Conservation (phyloP, 2,888 invertebrate species). For the Lasioglossum pauxillum region DNA sequence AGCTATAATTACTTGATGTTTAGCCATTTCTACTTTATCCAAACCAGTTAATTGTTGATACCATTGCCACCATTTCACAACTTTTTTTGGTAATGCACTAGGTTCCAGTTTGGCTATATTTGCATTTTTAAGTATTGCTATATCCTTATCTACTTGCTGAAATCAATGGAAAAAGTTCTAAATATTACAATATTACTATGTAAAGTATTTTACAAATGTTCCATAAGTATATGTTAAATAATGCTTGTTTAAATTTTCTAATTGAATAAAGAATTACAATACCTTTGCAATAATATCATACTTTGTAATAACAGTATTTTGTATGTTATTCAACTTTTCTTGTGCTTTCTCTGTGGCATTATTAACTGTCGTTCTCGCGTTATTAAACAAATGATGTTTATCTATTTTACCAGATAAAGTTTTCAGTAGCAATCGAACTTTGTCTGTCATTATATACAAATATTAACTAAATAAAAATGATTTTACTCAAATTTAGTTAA, state of each 20-base stretch:
- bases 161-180: conserved; percentile 27
- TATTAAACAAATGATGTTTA: conserved; percentile 72
- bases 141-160: conserved; percentile 74
- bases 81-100: conserved; percentile 74
- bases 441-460: conserved; percentile 68
- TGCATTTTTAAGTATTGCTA: conserved; percentile 76
- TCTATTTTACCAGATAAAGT: conserved; percentile 70
- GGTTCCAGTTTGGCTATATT: conserved; percentile 66
- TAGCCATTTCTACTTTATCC: conserved; percentile 78
- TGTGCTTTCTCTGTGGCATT: conserved; percentile 76
- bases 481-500: background rate
- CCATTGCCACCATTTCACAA: conserved; percentile 81
- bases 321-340: conserved; percentile 71
- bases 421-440: conserved; percentile 72
- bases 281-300: conserved; percentile 79
- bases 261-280: conserved; percentile 21
- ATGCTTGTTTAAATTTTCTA: background rate
- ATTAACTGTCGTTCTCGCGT: conserved; percentile 72
- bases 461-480: background rate
- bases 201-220: background rate
- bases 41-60: conserved; percentile 81
- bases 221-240: background rate
- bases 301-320: conserved; percentile 74
- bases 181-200: background rate
- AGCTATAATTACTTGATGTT: conserved; percentile 76